These are phyloP conservation scores for Eupsilia transversa DNA, from an alignment of 2,888 invertebrate species.

Conservation along the genomic window DNA sequence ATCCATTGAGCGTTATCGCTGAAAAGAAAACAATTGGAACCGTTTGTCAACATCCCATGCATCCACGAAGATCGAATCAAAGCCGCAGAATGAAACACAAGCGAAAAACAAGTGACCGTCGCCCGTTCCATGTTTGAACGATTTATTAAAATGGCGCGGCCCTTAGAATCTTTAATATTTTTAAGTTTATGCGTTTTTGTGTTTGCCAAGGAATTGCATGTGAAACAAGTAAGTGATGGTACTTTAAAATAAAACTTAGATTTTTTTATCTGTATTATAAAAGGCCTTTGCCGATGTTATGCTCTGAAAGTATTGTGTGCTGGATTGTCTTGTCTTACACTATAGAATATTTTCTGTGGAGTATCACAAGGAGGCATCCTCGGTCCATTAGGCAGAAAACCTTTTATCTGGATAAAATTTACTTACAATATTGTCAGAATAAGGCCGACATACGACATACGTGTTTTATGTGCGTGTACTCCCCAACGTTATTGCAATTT, in stretches of 20 bases:
- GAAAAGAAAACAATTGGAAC: conserved; percentile 42
- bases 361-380: not conserved
- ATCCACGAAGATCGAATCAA: conserved; percentile 10
- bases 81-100: conserved; percentile 18
- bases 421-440: not conserved
- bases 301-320: not conserved
- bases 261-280: too few species aligned
- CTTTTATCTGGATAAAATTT: not conserved
- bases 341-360: not conserved
- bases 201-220: conserved; percentile 65
- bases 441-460: too few species aligned
- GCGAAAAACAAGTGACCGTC: conserved; percentile 33
- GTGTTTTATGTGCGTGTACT: too few species aligned
- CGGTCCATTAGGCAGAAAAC: not conserved
- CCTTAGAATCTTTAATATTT: conserved; percentile 31
- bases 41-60: conserved; percentile 50
- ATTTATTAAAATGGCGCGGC: conserved; percentile 34
- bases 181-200: conserved; percentile 36
- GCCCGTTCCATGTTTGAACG: conserved; percentile 16
- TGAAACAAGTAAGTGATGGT: conserved; percentile 67
- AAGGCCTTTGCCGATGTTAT: not conserved
- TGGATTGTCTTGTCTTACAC: not conserved
- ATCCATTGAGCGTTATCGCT: conserved; percentile 47
- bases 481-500: too few species aligned
- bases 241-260: not conserved